These are phyloP conservation scores for Cynopterus brachyotis DNA, from an alignment of 2,113 vertebrate genomes.

Conservation along the genomic window DNA sequence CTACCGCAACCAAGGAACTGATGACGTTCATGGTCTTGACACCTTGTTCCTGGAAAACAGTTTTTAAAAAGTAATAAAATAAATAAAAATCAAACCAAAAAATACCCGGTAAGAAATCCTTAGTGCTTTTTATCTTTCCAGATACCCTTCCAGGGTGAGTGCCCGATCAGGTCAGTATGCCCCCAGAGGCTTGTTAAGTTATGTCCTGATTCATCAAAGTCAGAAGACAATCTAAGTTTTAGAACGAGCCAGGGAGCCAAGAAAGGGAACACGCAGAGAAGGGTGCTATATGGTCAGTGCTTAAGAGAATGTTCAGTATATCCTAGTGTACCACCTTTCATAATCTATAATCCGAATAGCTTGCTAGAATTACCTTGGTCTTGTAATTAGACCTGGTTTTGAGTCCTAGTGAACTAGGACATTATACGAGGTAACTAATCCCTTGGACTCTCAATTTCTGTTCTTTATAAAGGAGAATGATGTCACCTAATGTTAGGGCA, in stretches of 20 bases:
- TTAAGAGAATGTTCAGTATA: not conserved
- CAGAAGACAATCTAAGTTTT: not conserved
- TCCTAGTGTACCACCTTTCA: not conserved
- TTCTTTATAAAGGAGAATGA: slow-evolving; percentile 3
- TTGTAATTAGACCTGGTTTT: not conserved
- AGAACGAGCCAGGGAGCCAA: not conserved
- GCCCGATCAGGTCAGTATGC: not conserved
- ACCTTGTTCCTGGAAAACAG: slow-evolving; percentile 29
- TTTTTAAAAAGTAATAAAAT: not conserved
- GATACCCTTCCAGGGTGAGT: not conserved
- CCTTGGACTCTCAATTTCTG: not conserved
- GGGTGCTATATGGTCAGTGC: not conserved
- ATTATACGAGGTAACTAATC: not conserved
- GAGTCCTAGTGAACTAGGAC: not conserved
- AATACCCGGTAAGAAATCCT: not conserved
- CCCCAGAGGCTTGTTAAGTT: not conserved
- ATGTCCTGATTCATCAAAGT: not conserved
- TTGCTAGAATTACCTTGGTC: not conserved
- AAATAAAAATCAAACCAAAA: not conserved
- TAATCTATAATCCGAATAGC: not conserved
- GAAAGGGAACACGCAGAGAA: not conserved
- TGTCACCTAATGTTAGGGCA: not conserved
- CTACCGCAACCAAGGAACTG: not conserved
- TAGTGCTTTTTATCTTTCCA: not conserved
- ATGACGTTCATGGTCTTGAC: not conserved